phyloP scores from a whole-genome alignment of 2,113 vertebrate genomes.

The Agelaius tricolor region DNA sequence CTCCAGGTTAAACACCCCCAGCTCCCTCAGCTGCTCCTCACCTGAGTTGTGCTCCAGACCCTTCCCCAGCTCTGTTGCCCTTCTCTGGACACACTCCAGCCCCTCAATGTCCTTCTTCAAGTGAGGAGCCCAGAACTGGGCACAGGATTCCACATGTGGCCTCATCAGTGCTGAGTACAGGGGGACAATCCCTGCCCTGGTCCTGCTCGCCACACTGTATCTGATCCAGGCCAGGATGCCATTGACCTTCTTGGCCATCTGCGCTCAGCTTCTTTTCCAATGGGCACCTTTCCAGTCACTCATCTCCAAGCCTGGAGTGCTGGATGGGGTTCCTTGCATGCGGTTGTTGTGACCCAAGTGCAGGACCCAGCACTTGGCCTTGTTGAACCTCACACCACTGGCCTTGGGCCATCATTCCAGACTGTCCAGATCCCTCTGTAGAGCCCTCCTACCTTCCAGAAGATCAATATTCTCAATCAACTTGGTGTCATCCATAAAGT shows the following conservation, averaged over 20 bases:
- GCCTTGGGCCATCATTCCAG: background rate
- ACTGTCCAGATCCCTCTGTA: background rate
- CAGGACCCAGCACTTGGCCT: background rate
- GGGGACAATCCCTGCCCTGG: background rate
- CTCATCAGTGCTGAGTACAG: background rate
- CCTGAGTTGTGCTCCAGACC: background rate
- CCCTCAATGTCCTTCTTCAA: background rate
- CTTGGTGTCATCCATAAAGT: background rate
- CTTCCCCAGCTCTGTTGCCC: rapidly evolving
- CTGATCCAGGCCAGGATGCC: background rate
- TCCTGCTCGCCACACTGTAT: background rate
- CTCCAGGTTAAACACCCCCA: background rate
- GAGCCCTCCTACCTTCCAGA: background rate
- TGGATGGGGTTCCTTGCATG: background rate
- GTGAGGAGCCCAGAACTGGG: no score
- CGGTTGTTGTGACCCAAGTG: rapidly evolving
- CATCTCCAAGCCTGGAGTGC: background rate
- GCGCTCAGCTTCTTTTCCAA: background rate
- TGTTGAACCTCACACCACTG: background rate
- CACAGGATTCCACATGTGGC: background rate
- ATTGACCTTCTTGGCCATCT: rapidly evolving
- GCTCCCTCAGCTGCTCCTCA: background rate
- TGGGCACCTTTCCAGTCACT: background rate
- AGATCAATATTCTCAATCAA: background rate
- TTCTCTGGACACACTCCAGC: rapidly evolving